A percentile compares a stretch with the other conserved stretches of the same genome.
Conservation (phyloP, 2,888 invertebrate species). For the Lymantria dispar region DNA sequence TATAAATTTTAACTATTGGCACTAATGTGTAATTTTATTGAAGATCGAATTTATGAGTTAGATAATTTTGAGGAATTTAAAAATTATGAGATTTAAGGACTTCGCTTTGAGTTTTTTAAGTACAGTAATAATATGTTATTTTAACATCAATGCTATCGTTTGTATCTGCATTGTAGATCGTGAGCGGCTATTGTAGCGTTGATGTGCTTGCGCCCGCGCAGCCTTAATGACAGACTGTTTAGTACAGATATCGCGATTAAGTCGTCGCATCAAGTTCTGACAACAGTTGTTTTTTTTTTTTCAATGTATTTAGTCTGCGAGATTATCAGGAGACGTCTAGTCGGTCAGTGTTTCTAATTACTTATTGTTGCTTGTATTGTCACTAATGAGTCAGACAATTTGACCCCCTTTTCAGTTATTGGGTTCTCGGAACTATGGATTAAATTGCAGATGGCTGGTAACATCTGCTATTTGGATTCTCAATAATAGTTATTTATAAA, state of each 20-base stretch:
- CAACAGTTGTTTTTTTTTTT: conserved; percentile 46
- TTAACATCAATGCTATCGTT: conserved; percentile 38
- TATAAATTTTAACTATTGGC: conserved; percentile 34
- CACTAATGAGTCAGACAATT: conserved; percentile 27
- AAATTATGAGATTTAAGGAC: conserved; percentile 4
- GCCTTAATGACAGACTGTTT: conserved; percentile 66
- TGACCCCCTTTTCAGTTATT: conserved; percentile 23
- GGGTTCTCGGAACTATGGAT: conserved; percentile 22
- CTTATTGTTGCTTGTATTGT: conserved; percentile 29
- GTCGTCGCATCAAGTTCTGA: conserved; percentile 49
- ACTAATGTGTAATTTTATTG: neutral
- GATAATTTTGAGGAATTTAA: neutral
- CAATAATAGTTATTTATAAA: neutral
- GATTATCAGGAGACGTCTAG: conserved; percentile 31
- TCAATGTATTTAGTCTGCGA: conserved; percentile 44
- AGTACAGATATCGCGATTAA: conserved; percentile 60
- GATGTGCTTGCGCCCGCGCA: conserved; percentile 42
- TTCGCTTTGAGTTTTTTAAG: conserved; percentile 12
- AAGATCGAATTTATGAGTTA: neutral
- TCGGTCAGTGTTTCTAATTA: conserved; percentile 19
- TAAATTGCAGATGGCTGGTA: conserved; percentile 4
- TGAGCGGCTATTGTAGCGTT: conserved; percentile 50
- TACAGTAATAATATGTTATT: conserved; percentile 16
- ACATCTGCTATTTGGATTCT: neutral
- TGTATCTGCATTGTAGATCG: conserved; percentile 53